These are phyloP conservation scores for Agonopterix alstromeriana DNA, from an alignment of 2,888 invertebrate species.

Conservation along the genomic window DNA sequence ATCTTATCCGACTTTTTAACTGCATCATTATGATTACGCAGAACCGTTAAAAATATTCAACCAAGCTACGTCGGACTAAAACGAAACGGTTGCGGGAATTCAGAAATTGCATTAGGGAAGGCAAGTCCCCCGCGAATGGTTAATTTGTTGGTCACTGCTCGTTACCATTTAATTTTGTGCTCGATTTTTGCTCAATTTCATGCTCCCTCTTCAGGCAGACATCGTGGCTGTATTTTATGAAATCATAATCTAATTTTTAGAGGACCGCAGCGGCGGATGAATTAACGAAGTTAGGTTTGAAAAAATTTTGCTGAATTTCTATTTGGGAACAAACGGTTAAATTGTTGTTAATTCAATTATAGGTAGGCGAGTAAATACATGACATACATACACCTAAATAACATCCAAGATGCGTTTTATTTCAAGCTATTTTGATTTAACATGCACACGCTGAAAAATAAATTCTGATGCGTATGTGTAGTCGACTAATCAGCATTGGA, in stretches of 20 bases:
- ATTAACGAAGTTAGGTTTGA: not conserved
- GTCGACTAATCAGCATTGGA: too few species aligned
- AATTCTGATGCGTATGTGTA: too few species aligned
- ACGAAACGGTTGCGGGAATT: not conserved
- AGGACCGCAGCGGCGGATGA: not conserved
- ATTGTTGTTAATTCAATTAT: not conserved
- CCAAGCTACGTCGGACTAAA: too few species aligned
- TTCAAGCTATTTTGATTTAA: too few species aligned
- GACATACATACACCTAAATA: too few species aligned
- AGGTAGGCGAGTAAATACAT: not conserved
- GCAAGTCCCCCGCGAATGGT: slow-evolving; percentile 30
- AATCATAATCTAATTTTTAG: slow-evolving; percentile 29
- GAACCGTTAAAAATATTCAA: too few species aligned
- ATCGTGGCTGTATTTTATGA: slow-evolving; percentile 24
- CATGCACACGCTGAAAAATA: too few species aligned
- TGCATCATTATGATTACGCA: too few species aligned
- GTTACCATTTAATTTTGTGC: slow-evolving; percentile 43
- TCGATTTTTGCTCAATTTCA: slow-evolving; percentile 18
- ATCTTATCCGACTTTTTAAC: too few species aligned
- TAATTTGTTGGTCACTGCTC: slow-evolving; percentile 48
- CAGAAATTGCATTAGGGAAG: slow-evolving; percentile 35
- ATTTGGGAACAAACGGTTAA: not conserved
- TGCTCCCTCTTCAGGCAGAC: slow-evolving; percentile 13
- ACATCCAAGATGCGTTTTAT: too few species aligned
- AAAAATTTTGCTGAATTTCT: not conserved